Evolutionary conservation across 2,113 vertebrate species (phyloP).

Genomic region (Lophotis ruficrista): DNA sequence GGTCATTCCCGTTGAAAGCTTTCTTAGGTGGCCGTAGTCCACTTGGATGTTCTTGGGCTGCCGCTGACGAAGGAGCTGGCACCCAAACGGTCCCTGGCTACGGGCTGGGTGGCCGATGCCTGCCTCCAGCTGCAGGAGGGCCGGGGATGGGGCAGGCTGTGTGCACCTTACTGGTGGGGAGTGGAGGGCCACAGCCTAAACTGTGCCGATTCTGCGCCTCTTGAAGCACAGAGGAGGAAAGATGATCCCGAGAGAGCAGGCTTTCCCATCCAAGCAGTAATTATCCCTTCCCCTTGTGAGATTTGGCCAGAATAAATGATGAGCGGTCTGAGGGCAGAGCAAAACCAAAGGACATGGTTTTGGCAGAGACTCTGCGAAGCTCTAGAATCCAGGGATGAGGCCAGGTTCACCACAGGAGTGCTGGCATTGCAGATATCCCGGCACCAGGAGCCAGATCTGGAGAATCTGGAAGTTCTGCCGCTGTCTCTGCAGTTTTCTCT

Average conservation of each 20-base stretch:
- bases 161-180: too few relatives aligned
- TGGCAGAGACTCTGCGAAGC: background rate
- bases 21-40: background rate
- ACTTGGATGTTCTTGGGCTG: background rate
- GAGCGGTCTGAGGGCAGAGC: background rate
- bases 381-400: background rate
- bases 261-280: background rate
- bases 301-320: background rate
- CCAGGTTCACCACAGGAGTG: accelerated
- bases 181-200: background rate
- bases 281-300: background rate
- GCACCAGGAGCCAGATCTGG: background rate
- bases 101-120: too few relatives aligned
- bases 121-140: too few relatives aligned
- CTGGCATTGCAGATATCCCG: background rate
- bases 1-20: background rate
- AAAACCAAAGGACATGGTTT: background rate
- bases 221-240: background rate
- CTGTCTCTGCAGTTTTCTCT: background rate
- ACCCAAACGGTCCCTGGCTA: background rate
- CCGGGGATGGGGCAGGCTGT: too few relatives aligned
- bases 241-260: background rate
- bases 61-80: background rate
- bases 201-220: background rate
- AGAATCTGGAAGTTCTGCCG: background rate